Base-by-base conservation (phyloP, 1,140 invertebrate species). In the Apis cerana region DNA sequence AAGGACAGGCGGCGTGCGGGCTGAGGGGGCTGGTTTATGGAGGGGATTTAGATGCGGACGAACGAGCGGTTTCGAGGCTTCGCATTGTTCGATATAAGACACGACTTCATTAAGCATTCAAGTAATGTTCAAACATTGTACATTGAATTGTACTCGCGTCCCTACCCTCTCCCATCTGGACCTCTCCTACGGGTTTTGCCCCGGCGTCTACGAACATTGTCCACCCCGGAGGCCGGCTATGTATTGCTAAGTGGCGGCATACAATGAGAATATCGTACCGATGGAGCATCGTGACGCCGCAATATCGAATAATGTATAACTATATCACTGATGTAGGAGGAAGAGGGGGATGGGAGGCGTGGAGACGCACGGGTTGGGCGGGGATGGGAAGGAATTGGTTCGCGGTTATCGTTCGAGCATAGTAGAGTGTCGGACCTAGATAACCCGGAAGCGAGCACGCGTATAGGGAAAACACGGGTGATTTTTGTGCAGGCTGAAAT, bases 71-170 rank as follows among this genome's bases (percentile, higher is more conserved):
- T 33, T 33, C 27, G 27, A 27, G 27, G 27, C 27, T 27, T 88
- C 87, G 90, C 92, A 92, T 93, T 93, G 91, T 93, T 93, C 91
- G 91, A 91, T 91, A 93, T 91, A 92, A 91, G 89, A 92, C 89
- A 92, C 89, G 91, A 93, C 91, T 92, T 93, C 90, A 91, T 93
- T 93, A 92, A 90, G 92, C 89, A 93, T 93, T 93, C 91, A 91
- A 92, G 90, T 91, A 92, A 93, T 93, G 92, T 91, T 92, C 92
- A 89, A 92, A 92, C 92, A 90, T 89, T 90, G 90, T 90, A 91
- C 89, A 88, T 89, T 86, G 89, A 88, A 90, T 91, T 86, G 89
- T 89, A 89, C 82, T 84, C 70, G 88, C 81, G 86, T 85, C 76
- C n/a, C 59, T 13, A n/a, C 82, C 70, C 62, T 19, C 58, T 23